Conservation (phyloP, 2,888 invertebrate species). For the Strigamia transsilvanica region DNA sequence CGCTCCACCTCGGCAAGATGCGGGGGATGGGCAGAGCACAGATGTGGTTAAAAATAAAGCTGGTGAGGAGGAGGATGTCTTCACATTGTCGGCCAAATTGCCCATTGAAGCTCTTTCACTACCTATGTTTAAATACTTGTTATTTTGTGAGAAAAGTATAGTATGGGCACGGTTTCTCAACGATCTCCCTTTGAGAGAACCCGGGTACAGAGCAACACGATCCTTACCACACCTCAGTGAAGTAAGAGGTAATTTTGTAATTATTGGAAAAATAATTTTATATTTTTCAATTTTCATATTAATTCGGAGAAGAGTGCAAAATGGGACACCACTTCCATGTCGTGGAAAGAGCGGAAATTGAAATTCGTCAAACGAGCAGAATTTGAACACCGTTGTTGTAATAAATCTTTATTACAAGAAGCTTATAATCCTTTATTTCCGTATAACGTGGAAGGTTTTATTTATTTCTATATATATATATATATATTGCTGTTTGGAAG, state of each 20-base stretch:
- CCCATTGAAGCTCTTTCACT: background rate
- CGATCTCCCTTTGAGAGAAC: background rate
- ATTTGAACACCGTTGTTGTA: background rate
- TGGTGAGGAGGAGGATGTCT: background rate
- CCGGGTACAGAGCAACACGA: slow-evolving; percentile 5
- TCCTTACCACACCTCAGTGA: background rate
- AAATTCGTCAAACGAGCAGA: background rate
- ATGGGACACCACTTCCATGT: slow-evolving; percentile 4
- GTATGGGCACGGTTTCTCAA: background rate
- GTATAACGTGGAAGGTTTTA: slow-evolving; percentile 17
- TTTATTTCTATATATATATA: background rate
- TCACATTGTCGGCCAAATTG: background rate
- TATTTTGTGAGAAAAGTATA: background rate
- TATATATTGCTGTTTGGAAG: background rate
- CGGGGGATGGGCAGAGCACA: background rate
- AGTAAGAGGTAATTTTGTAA: background rate
- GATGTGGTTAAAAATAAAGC: background rate
- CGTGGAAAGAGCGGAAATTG: slow-evolving; percentile 6
- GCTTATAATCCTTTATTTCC: background rate
- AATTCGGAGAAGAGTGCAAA: background rate
- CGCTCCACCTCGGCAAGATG: background rate
- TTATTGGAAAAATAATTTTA: background rate
- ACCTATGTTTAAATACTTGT: background rate
- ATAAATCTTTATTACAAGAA: background rate
- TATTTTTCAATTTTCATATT: background rate